phyloP scores from a whole-genome alignment of 2,113 vertebrate species.

The Gymnocephalus cernua region DNA sequence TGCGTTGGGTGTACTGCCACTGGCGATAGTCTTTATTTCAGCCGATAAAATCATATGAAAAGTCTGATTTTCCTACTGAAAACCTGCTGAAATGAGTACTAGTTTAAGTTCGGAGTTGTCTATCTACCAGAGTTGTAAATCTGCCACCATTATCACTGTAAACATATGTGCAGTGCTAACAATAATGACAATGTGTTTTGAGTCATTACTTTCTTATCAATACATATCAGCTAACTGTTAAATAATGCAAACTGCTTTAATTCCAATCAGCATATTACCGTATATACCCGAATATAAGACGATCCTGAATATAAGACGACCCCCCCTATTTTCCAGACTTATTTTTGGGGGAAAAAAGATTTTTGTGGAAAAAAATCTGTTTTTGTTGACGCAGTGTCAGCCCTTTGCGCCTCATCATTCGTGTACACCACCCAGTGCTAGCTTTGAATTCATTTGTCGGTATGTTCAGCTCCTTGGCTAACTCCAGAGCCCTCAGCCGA shows the following conservation, averaged over 20 bases:
- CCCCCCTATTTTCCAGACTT: no score
- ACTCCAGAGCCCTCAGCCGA: no score
- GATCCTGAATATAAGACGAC: no score
- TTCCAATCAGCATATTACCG: not conserved
- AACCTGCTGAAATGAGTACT: not conserved
- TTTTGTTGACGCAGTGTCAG: no score
- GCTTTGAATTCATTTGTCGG: no score
- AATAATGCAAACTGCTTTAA: not conserved
- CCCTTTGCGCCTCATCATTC: no score
- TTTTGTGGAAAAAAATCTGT: no score
- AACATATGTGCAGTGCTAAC: not conserved
- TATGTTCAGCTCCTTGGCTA: no score
- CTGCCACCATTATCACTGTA: not conserved
- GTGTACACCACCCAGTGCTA: no score
- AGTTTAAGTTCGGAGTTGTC: not conserved
- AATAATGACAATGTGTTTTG: not conserved
- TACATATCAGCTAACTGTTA: not conserved
- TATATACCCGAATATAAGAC: no score
- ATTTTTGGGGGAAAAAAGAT: no score
- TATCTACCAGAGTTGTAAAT: not conserved
- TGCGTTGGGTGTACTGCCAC: not conserved
- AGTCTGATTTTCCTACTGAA: not conserved
- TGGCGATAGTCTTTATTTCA: not conserved
- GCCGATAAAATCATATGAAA: not conserved
- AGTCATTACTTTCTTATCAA: not conserved